phyloP scores from a whole-genome alignment of 2,797 vertebrate genomes.

The Argyrosomus regius region DNA sequence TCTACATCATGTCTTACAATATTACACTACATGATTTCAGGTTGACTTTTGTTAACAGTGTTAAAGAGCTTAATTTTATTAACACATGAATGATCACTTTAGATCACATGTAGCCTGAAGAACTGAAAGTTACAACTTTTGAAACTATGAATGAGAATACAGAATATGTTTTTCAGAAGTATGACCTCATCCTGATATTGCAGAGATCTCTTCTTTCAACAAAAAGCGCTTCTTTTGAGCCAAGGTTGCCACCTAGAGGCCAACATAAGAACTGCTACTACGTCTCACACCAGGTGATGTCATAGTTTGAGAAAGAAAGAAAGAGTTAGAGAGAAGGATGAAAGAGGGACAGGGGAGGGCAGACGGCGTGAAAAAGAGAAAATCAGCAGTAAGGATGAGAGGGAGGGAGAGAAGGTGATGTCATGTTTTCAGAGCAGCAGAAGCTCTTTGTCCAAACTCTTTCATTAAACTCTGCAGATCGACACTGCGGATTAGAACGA shows the following conservation, averaged over 20 bases:
- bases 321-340: slow-evolving; percentile 57
- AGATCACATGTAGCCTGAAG: neutral
- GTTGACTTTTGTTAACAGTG: neutral
- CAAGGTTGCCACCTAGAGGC: slow-evolving; percentile 74
- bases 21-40: slow-evolving; percentile 3
- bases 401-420: slow-evolving; percentile 70
- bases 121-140: slow-evolving; percentile 44
- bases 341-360: slow-evolving; percentile 44
- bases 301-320: slow-evolving; percentile 76
- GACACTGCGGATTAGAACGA: slow-evolving; percentile 17
- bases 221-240: slow-evolving; percentile 41
- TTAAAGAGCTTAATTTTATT: neutral
- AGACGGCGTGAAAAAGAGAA: slow-evolving; percentile 52
- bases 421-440: slow-evolving; percentile 67
- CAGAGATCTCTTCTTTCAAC: slow-evolving; percentile 31
- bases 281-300: slow-evolving; percentile 76
- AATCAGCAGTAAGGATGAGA: slow-evolving; percentile 39
- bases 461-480: slow-evolving; percentile 38
- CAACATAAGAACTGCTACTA: slow-evolving; percentile 70
- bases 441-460: slow-evolving; percentile 64
- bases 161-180: slow-evolving; percentile 46
- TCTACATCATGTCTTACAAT: neutral
- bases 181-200: slow-evolving; percentile 77
- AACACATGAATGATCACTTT: neutral
- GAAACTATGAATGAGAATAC: slow-evolving; percentile 69